Evolutionary conservation across 2,888 invertebrate species (phyloP), one percentile per base, ranked within the genome.

Genomic region (Troides oblongomaculatus): DNA sequence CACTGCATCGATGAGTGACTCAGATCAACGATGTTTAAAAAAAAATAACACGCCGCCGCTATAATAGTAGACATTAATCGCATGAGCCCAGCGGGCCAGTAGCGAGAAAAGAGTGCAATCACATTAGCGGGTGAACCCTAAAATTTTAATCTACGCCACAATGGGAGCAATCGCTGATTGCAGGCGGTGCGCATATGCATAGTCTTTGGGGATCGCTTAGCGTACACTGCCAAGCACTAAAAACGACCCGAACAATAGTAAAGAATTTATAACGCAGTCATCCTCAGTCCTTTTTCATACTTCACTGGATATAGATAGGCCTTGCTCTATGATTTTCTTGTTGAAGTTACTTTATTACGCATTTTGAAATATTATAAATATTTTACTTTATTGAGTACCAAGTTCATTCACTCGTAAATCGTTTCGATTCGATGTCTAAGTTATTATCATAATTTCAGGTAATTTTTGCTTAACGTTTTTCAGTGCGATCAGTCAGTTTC

Each of bases 121-220:
- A 88, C 92, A 92, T 92, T 92, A 92, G 86, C 83, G 90, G 84
- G 84, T 92, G 92, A 90, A 90, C 90, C 90, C 92, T 91, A 91
- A 90, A 92, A 92, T 92, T 90, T 91, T 91, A 92, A 92, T 92
- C 92, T 90, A 85, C 81, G 81, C 80, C 84, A 92, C 92, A 92
- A 92, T 90, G 83, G 85, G 79, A 82, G 85, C 89, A 85, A 92
- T 92, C 89, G 86, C 82, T 89, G 91, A 92, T 91, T 90, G 91
- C 92, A 83, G 82, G 76, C 83, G 75, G 84, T 78, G 88, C 91
- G 86, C 92, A 91, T 92, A 90, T 92, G 92, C 89, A 92, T 88
- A 87, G 85, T 90, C 92, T 92, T 90, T 89, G 89, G 92, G 92
- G 92, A 91, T 86, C 92, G 85, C 81, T 92, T 92, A 86, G 87